These are phyloP conservation scores for Dromococcyx pavoninus DNA, from an alignment of 2,797 vertebrate species.

Conservation along the genomic window DNA sequence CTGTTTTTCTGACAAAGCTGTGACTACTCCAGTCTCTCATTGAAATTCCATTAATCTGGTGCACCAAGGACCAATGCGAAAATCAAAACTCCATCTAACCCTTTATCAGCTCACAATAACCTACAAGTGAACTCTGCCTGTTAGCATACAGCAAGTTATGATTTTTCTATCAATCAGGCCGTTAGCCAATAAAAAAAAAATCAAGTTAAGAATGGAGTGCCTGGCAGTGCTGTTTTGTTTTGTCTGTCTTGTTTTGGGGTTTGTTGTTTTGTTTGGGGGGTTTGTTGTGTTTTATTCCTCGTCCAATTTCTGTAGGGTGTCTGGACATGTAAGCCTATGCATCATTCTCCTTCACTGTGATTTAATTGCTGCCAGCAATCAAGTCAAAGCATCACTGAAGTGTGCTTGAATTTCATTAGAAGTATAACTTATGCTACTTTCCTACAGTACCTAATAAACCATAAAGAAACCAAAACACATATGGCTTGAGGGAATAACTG, in stretches of 20 bases:
- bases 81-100: slow-evolving; percentile 86
- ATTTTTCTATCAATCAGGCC: slow-evolving; percentile 82
- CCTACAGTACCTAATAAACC: slow-evolving; percentile 87
- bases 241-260: slow-evolving; percentile 61
- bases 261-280: slow-evolving; percentile 44
- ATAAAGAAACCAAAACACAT: slow-evolving; percentile 89
- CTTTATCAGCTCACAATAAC: slow-evolving; percentile 86
- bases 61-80: slow-evolving; percentile 80
- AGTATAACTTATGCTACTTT: slow-evolving; percentile 88
- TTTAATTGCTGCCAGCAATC: slow-evolving; percentile 86
- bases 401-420: slow-evolving; percentile 87
- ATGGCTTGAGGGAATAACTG: slow-evolving; percentile 87
- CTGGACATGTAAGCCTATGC: slow-evolving; percentile 75
- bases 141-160: slow-evolving; percentile 82
- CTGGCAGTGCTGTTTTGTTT: slow-evolving; percentile 68
- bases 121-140: slow-evolving; percentile 85
- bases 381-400: slow-evolving; percentile 83
- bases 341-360: slow-evolving; percentile 76
- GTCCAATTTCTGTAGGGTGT: slow-evolving; percentile 70
- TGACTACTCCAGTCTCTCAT: slow-evolving; percentile 81
- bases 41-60: slow-evolving; percentile 87
- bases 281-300: slow-evolving; percentile 66
- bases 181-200: slow-evolving; percentile 71
- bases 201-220: slow-evolving; percentile 66
- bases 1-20: slow-evolving; percentile 85